These are phyloP conservation scores for Hemiprocne comata DNA, from an alignment of 2,113 vertebrate genomes.

Conservation along the genomic window DNA sequence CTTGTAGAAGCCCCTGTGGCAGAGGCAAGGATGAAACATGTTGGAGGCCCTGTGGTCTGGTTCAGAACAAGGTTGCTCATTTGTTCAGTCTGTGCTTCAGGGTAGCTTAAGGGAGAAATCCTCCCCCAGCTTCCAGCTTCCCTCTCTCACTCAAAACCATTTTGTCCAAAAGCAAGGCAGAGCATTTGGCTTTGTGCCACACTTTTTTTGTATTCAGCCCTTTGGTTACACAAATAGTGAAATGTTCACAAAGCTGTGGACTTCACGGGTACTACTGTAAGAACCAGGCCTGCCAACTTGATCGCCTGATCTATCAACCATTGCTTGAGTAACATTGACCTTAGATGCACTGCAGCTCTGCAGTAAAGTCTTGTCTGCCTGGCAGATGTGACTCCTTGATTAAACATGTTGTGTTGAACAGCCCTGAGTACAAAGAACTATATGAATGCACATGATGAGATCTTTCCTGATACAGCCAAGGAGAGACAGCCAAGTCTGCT, in stretches of 20 bases:
- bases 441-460: background rate
- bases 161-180: background rate
- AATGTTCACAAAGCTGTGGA: background rate
- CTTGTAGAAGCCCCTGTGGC: background rate
- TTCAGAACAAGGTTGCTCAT: background rate
- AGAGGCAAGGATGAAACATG: background rate
- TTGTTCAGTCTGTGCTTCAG: background rate
- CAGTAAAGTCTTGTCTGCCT: background rate
- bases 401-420: background rate
- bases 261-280: background rate
- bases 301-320: background rate
- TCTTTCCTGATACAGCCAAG: background rate
- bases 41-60: background rate
- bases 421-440: background rate
- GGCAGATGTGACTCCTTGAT: background rate
- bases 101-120: background rate
- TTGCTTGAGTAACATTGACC: background rate
- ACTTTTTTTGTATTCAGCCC: background rate
- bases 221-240: background rate
- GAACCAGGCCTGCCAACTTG: background rate
- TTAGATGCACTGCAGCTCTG: background rate
- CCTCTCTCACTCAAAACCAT: background rate
- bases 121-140: background rate
- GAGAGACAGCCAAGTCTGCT: background rate
- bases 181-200: background rate